Base-by-base conservation (phyloP, 2,888 invertebrate species). In the Eumacrocentrus americanus region DNA sequence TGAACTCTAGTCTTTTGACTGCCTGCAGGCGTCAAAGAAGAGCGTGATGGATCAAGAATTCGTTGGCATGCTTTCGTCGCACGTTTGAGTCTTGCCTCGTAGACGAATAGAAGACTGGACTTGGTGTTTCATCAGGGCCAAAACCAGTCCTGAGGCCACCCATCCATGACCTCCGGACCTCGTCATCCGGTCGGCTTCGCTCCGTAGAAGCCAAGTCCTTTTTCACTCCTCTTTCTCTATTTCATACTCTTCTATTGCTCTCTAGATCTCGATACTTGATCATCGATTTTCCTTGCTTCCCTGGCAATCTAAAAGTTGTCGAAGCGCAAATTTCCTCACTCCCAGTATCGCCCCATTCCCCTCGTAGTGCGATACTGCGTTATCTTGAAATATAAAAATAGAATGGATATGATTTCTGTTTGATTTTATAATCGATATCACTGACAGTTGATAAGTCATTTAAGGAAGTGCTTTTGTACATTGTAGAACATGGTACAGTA, bases 141-240 rank as follows among this genome's bases (percentile, higher is more conserved):
- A 77, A 77, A 78, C 77, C 77, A 77, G 77, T 78, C 77, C 75
- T 77, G 72, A 71, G 72, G 70, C 75, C 73, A 73, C 75, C 76
- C 77, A 77, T 76, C 77, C 77, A 70, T 78, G 77, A 78, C 77
- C 77, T 75, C 51, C 75, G 68, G 77, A 77, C 76, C 76, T 66
- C 77, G 72, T 77, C 76, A 75, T 77, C 77, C 77, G 77, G 77
- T 74, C 75, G 70, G 55, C 59, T 62, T 64, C 59, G 60, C 63
- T 66, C 56, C 37, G 52, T 54, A 35, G 34, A 42, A 58, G 50
- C 61, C 64, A 37, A 35, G 54, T 63, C 58, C 57, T 65, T 55
- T 62, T 58, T 58, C 59, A 53, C 67, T 25, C 60, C 67, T 68
- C 62, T 23, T 25, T 47, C 53, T 63, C 65, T 50, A 54, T 58